Evolutionary conservation across 2,888 invertebrate species (phyloP).

Genomic region (Drosophila picticornis): DNA sequence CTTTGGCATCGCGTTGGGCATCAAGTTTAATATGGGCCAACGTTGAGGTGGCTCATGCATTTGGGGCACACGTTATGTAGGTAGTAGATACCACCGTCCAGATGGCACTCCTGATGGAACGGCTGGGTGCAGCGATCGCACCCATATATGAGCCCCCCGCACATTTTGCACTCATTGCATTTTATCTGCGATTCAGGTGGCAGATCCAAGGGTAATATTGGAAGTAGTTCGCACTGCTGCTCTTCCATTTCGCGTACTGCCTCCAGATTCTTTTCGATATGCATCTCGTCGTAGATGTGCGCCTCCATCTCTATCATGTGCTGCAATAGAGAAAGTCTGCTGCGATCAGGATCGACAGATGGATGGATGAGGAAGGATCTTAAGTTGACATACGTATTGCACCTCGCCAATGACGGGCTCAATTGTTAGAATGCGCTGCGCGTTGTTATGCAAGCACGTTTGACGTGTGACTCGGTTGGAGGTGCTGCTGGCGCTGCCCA

Average conservation of each 20-base stretch:
- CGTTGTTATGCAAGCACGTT: background rate
- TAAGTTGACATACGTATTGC: background rate
- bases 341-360: background rate
- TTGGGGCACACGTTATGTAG: slow-evolving; percentile 19
- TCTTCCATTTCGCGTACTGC: no score
- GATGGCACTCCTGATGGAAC: slow-evolving; percentile 28
- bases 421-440: background rate
- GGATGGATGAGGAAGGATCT: no score
- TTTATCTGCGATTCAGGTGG: background rate
- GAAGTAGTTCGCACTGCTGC: no score
- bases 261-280: no score
- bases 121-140: slow-evolving; percentile 16
- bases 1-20: background rate
- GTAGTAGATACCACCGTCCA: background rate
- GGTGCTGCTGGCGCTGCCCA: background rate
- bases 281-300: no score
- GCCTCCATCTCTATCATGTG: background rate
- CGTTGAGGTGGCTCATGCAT: no score
- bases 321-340: background rate
- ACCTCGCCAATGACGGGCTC: background rate
- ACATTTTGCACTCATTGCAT: slow-evolving; percentile 10
- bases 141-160: slow-evolving; percentile 24
- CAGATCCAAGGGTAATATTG: no score
- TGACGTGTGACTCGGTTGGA: background rate
- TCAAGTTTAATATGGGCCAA: no score